Evolutionary conservation across 2,113 vertebrate genomes (phyloP), one percentile per base, ranked within the genome.

Genomic region (Megaptera novaeangliae): DNA sequence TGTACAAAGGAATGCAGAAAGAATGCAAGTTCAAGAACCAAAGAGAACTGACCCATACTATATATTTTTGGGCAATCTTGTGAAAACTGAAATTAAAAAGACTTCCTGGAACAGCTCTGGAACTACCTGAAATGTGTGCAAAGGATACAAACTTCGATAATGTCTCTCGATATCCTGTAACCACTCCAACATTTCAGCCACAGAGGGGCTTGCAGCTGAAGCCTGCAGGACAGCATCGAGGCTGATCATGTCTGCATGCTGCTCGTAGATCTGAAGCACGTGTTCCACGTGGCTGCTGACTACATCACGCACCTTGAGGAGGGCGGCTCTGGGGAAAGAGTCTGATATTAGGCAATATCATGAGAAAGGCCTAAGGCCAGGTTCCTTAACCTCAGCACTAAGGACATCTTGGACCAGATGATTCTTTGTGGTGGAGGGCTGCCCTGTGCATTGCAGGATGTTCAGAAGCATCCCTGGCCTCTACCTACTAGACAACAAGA

Each of bases 121-220:
- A 39, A 74, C 34, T 2, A 49, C 11, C 20, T 36, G 66, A 81
- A 72, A 82, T 3, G 0, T 41, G 52, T 18, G 7, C 72, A 68
- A 98, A 99, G 99, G 99, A 99, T 99, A 99, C 98, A 99, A 98
- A 12, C 93, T 98, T 72, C 99, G 98, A 95, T 99, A 99, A 98
- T 98, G 98, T 34, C 98, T 98, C 55, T 99, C 99, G 0, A 99
- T 98, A 27, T 99, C 99, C 91, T 99, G 99, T 94, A 99, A 97
- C 99, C 99, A 99, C 95, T 99, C 99, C 97, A 99, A 81, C 98
- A 99, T 99, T 59, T 99, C 99, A 0, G 99, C 98, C 94, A 99
- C 88, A 0, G 99, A 99, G 0, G 99, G 99, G 55, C 98, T 97
- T n/a, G 89, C 41, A 6, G 96, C 97, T 0, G 99, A 99, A 0